These are phyloP conservation scores for Heterochromis multidens DNA, from an alignment of 2,113 vertebrate species.

Conservation along the genomic window DNA sequence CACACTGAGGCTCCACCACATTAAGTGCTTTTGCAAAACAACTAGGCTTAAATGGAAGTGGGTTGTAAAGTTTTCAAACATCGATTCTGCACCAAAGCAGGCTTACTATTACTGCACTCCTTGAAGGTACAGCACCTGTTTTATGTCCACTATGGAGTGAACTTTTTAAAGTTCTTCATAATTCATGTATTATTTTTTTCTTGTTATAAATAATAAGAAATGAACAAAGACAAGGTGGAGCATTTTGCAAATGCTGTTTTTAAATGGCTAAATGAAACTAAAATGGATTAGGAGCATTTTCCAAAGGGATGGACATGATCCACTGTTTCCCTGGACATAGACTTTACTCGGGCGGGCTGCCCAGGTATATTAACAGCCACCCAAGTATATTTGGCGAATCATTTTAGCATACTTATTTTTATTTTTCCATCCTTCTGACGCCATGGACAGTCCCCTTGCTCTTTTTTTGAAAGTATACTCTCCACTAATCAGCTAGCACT, in stretches of 20 bases:
- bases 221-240: background rate
- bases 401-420: background rate
- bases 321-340: background rate
- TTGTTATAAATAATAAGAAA: accelerated
- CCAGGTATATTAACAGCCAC: background rate
- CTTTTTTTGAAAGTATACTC: background rate
- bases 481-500: background rate
- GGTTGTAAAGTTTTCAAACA: background rate
- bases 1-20: background rate
- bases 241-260: background rate
- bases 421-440: background rate
- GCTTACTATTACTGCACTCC: background rate
- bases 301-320: background rate
- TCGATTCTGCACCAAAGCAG: background rate
- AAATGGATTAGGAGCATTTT: background rate
- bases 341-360: background rate
- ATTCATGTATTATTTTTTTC: background rate
- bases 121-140: background rate
- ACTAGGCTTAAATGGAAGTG: background rate
- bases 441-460: background rate
- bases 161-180: background rate
- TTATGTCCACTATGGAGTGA: background rate
- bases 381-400: background rate
- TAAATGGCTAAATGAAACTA: background rate
- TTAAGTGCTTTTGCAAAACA: too few relatives aligned